Base-by-base conservation (phyloP, 2,888 invertebrate genomes). In the Heterodera filipjevi region DNA sequence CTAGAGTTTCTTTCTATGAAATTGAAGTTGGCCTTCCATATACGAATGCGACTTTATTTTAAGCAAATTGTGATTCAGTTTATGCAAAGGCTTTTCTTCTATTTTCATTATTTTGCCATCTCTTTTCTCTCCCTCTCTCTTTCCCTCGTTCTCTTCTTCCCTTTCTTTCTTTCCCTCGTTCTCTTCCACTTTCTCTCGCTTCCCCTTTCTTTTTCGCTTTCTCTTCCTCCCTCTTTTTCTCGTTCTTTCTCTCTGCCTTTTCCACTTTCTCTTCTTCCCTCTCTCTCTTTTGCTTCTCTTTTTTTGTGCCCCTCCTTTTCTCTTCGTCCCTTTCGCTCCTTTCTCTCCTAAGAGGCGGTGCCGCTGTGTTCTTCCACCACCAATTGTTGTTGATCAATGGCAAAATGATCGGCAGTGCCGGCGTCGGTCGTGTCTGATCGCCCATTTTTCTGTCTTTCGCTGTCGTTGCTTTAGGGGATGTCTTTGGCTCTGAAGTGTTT, bases 361-460 rank as follows among this genome's bases (percentile, higher is more conserved):
- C 75, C 46, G 75, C 66, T 30, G 75, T 75, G 33, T 75, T 75
- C 33, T 75, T 75, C 75, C 75, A 75, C 75, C 75, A 75, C 75
- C 75, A 75, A 22, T 75, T 75, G 46, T 75, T 75, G 46, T 75
- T 75, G 22, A 75, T 75, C 46, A 75, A 44, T 39, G 75, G 75
- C 44, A 75, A 27, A 33, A 75, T 75, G 66, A 75, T 75, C 12
- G 75, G 75, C 30, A 75, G 68, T 27, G 46, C 53, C 5, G 64
- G 75, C 12, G 75, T 66, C 66, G 75, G 66, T 30, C 66, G 46
- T 16, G 32, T 30, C 66, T 46, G 22, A 44, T 75, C 75, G 30
- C 30, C 53, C 30, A 12, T 33, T 8, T n/a, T 35, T 53, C 68
- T 53, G 16, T 53, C 35, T 1, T 16, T 22, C 30, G 30, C 35